Evolutionary conservation across 2,797 vertebrate species (phyloP).

Genomic region (Mycteria americana): DNA sequence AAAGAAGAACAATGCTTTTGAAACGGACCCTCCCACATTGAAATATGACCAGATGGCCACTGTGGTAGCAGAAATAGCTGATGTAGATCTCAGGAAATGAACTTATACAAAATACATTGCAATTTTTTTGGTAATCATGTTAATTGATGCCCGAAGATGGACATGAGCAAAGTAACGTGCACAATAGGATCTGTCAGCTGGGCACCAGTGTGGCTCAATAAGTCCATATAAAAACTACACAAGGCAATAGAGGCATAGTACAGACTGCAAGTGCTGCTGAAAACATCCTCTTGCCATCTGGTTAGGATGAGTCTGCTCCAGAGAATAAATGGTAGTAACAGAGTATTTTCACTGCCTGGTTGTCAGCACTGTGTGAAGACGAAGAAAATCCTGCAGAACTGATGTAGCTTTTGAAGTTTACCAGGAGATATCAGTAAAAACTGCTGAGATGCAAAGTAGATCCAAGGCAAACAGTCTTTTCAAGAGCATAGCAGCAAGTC

Average conservation of each 20-base stretch:
- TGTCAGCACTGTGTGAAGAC: background rate
- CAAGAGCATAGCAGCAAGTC: background rate
- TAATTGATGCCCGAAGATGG: background rate
- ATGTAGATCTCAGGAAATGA: background rate
- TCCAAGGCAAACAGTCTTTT: background rate
- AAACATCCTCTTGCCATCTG: background rate
- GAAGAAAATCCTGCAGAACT: background rate
- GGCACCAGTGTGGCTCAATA: accelerated
- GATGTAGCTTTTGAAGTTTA: background rate
- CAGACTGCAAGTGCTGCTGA: background rate
- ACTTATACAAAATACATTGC: background rate
- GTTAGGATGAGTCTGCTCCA: background rate
- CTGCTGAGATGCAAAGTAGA: background rate
- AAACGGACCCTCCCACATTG: background rate
- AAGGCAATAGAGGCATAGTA: background rate
- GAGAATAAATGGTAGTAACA: background rate
- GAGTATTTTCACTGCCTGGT: background rate
- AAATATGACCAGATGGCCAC: background rate
- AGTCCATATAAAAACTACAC: background rate
- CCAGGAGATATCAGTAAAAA: background rate
- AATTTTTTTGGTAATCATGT: background rate
- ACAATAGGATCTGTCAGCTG: background rate
- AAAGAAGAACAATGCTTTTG: background rate
- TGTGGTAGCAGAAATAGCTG: background rate
- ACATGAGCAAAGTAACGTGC: background rate